Conservation (phyloP, 2,888 invertebrate species). For the Slavum lentiscoides region DNA sequence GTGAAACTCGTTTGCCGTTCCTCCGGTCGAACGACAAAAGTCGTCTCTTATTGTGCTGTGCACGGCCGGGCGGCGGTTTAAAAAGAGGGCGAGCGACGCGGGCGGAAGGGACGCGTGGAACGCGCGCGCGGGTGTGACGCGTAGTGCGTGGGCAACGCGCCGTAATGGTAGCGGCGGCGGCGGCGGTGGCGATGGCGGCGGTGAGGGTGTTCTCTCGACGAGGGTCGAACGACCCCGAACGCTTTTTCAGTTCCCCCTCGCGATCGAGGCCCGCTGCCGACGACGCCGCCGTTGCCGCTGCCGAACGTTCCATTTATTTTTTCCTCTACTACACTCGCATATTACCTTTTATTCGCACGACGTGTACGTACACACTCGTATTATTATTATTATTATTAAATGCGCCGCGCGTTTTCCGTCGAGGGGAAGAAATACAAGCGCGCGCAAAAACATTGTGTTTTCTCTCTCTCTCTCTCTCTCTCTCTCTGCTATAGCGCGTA, state of each 20-base stretch:
- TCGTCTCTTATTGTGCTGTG: neutral
- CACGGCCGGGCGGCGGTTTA: neutral
- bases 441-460: no score
- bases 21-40: constrained; percentile 37
- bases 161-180: constrained; percentile 6
- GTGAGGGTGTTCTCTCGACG: neutral
- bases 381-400: neutral
- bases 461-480: no score
- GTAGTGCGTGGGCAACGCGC: neutral
- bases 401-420: neutral
- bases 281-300: neutral
- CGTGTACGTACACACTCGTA: neutral
- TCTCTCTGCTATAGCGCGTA: no score
- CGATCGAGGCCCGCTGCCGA: no score
- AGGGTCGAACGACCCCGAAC: constrained; percentile 11
- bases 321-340: neutral
- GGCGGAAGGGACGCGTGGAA: no score
- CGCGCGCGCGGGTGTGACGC: no score
- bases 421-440: neutral
- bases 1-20: constrained; percentile 39
- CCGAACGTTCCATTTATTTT: constrained; percentile 41
- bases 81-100: neutral
- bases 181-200: neutral
- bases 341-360: constrained; percentile 9
- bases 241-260: neutral